Evolutionary conservation across 2,888 invertebrate genomes (phyloP).

Genomic region (Pheosia tremula): DNA sequence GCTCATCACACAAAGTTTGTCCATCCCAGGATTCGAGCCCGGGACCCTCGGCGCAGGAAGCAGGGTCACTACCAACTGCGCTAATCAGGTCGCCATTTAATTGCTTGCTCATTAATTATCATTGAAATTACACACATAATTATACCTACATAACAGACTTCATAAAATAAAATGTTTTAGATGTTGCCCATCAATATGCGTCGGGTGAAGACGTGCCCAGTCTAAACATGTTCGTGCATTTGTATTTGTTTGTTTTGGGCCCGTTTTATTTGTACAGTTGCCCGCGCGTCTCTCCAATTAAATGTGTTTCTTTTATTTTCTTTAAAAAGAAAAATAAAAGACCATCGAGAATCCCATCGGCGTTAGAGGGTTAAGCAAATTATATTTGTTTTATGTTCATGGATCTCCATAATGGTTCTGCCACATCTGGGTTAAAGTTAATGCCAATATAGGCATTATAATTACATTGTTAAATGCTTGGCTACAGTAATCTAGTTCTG

Average conservation of each 20-base stretch:
- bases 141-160: not conserved
- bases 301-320: constrained; percentile 20
- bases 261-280: constrained; percentile 51
- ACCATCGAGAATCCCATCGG: not conserved
- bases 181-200: constrained; percentile 29
- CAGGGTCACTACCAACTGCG: no score
- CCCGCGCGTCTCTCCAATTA: constrained; percentile 27
- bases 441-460: no score
- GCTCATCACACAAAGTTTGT: no score
- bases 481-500: no score
- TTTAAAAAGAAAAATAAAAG: constrained; percentile 11
- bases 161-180: not conserved
- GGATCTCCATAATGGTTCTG: no score
- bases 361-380: constrained; percentile 5
- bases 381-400: not conserved
- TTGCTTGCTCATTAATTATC: no score
- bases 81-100: no score
- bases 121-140: no score
- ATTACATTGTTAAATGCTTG: no score
- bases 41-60: no score
- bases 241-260: constrained; percentile 46
- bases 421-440: no score
- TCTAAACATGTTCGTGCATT: constrained; percentile 50
- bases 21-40: no score
- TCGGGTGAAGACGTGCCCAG: constrained; percentile 44